Base-by-base conservation (phyloP, 2,888 invertebrate species). In the Exocentrus adspersus region DNA sequence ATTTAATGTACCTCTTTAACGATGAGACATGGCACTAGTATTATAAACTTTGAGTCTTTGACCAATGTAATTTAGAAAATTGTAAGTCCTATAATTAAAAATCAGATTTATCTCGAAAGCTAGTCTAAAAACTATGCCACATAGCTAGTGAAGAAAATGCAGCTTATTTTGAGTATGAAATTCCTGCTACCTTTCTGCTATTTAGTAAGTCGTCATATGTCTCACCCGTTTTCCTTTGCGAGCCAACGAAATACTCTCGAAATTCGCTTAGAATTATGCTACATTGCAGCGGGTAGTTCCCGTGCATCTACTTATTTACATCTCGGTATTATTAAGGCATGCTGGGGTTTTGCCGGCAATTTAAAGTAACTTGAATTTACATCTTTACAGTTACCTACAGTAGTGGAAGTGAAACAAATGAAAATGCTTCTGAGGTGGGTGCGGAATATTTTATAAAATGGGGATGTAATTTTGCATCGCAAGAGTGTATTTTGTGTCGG, bases 171-270 rank as follows among this genome's bases (percentile, higher is more conserved):
- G n/a, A n/a, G n/a, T n/a, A n/a, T n/a, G n/a, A n/a, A n/a, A n/a
- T n/a, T n/a, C n/a, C n/a, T n/a, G n/a, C n/a, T n/a, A n/a, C n/a
- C n/a, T n/a, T n/a, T n/a, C n/a, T n/a, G n/a, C n/a, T n/a, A n/a
- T n/a, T n/a, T n/a, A 28, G 28, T 28, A 28, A 28, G 28, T 7
- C 28, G 9, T 28, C 28, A 9, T 14, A 41, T 12, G 6, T 17
- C 16, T 7, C 16, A 43, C 12, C 16, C 20, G 37, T 52, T 19
- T 19, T 7, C 17, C 41, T 9, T 37, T 12, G 20, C 30, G 14
- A 37, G 12, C 52, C 19, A 37, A 37, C 41, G 20, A 37, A 52
- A 52, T 12, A 24, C 37, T 52, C 52, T 41, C 20, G 41, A 37
- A 12, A 20, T 21, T 37, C 52, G 19, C 7, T 41, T 37, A 19